phyloP scores from a whole-genome alignment of 1,140 invertebrate species.

The Listronotus bonariensis region DNA sequence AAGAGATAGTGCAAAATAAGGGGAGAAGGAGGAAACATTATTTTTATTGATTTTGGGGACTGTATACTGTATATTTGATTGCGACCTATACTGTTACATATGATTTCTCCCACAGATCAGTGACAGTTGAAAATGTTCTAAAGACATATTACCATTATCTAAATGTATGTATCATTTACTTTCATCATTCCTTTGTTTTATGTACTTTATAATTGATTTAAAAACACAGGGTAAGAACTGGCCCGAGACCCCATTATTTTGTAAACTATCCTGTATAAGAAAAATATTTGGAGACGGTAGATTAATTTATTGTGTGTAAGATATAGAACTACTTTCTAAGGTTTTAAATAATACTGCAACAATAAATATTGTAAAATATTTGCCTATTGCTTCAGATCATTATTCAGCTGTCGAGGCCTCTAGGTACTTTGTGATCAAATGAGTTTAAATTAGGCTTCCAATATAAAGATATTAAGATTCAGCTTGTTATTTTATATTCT shows the following conservation, averaged over 20 bases:
- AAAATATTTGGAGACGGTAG: not conserved
- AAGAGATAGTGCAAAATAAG: slow-evolving; percentile 53
- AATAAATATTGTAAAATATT: slow-evolving; percentile 22
- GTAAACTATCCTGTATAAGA: slow-evolving; percentile 15
- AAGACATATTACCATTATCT: too few species aligned
- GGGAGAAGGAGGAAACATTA: slow-evolving; percentile 8
- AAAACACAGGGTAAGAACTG: slow-evolving; percentile 26
- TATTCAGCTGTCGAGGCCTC: slow-evolving; percentile 4
- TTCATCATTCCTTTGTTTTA: slow-evolving; percentile 3
- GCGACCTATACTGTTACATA: not conserved
- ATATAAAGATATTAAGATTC: too few species aligned
- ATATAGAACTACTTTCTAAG: slow-evolving; percentile 5
- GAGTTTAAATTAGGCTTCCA: not conserved
- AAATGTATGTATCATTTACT: not conserved
- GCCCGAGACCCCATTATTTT: slow-evolving; percentile 17
- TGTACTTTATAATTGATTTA: slow-evolving; percentile 12
- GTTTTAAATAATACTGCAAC: slow-evolving; percentile 12
- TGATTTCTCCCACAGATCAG: too few species aligned
- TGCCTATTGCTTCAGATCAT: slow-evolving; percentile 22
- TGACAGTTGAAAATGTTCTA: not conserved
- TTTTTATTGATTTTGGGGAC: slow-evolving; percentile 1
- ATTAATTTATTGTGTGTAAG: slow-evolving; percentile 11
- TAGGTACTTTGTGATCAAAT: too few species aligned
- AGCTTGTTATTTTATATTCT: too few species aligned
- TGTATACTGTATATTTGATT: not conserved